These are phyloP conservation scores for Doryteuthis pealeii DNA, from an alignment of 1,140 invertebrate species.

Conservation along the genomic window DNA sequence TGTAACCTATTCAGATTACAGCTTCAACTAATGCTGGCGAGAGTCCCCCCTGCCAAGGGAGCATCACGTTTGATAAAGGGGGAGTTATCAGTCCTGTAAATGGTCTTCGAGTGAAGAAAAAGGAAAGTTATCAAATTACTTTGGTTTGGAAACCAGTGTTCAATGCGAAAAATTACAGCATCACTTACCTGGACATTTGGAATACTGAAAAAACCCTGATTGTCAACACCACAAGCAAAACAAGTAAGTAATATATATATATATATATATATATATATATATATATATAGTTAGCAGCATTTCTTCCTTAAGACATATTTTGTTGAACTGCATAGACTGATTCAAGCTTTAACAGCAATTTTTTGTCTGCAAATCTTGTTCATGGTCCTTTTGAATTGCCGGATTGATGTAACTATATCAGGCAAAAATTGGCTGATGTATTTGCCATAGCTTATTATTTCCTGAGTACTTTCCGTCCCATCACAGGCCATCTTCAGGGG, in stretches of 20 bases:
- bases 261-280: too few species aligned
- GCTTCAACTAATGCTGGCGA: neutral
- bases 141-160: neutral
- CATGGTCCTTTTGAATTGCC: too few species aligned
- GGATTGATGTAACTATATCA: too few species aligned
- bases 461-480: too few species aligned
- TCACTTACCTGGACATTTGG: neutral
- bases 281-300: too few species aligned
- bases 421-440: too few species aligned
- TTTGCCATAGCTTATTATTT: too few species aligned
- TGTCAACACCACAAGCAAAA: neutral
- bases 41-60: neutral
- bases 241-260: constrained; percentile 1
- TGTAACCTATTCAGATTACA: neutral
- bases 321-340: too few species aligned
- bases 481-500: too few species aligned
- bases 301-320: too few species aligned
- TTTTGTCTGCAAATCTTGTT: too few species aligned
- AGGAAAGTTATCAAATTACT: neutral
- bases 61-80: neutral
- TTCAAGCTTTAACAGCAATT: too few species aligned
- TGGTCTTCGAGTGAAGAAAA: neutral
- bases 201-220: neutral
- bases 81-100: neutral
- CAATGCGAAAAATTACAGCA: neutral